Evolutionary conservation across 2,113 vertebrate species (phyloP).

Genomic region (Orcinus orca): DNA sequence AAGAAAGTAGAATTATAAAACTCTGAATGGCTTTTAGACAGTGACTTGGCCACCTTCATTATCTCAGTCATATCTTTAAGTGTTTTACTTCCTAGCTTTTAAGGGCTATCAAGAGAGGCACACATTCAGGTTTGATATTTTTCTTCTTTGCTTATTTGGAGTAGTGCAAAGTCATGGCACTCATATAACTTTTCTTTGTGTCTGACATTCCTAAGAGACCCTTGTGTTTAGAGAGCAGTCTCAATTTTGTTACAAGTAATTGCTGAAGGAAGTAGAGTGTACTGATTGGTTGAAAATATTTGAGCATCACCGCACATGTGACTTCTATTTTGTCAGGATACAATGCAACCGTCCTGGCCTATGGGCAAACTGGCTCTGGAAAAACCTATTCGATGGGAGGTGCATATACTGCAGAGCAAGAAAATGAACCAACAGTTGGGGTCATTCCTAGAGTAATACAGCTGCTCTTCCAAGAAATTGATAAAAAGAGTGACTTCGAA

Average conservation of each 20-base stretch:
- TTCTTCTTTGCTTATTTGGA: slow-evolving; percentile 46
- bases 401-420: slow-evolving; percentile 91
- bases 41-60: neutral
- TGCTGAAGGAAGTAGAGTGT: slow-evolving; percentile 30
- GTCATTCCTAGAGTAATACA: slow-evolving; percentile 94
- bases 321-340: slow-evolving; percentile 87
- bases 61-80: neutral
- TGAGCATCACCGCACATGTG: neutral
- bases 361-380: slow-evolving; percentile 96
- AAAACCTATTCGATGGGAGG: slow-evolving; percentile 98
- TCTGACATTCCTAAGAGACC: neutral
- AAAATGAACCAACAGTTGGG: slow-evolving; percentile 90
- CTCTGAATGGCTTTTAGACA: slow-evolving; percentile 27
- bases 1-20: slow-evolving; percentile 21
- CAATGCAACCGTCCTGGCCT: slow-evolving; percentile 95
- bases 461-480: slow-evolving; percentile 89
- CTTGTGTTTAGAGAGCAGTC: neutral
- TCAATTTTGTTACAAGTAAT: slow-evolving; percentile 42
- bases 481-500: slow-evolving; percentile 85
- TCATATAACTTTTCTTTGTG: slow-evolving; percentile 12
- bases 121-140: neutral
- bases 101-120: neutral
- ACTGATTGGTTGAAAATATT: slow-evolving; percentile 34
- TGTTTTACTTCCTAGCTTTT: slow-evolving; percentile 22
- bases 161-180: neutral